Base-by-base conservation (phyloP, 1,140 invertebrate species). In the Drosophila repleta region DNA sequence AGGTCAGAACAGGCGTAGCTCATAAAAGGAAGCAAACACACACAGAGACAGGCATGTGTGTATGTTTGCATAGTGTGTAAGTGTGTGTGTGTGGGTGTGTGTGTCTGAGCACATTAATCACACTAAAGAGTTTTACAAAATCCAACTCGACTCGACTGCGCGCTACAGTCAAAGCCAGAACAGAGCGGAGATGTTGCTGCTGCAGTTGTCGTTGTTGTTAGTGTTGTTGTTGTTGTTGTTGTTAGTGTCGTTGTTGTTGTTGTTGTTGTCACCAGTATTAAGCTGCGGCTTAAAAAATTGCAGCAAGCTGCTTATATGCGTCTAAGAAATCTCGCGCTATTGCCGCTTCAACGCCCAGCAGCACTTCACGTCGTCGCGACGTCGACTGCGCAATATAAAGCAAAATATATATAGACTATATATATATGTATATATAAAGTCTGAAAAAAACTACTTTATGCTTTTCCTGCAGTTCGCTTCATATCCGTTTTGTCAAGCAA, bases 101-200 rank as follows among this genome's bases (percentile, higher is more conserved):
- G 76, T 43, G 67, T 71, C 60, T 64, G 61, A 55, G 75, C 83
- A 87, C 83, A 87, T 87, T 87, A 87, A 87, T 87, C 83, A 87
- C 83, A 82, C 83, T 87, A 88, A 87, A 87, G 83, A 83, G 83
- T 83, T 87, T 53, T 88, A 88, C 83, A 88, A 87, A 87, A 87
- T 88, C 79, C 82, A 87, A 76, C 82, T 69, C 70, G 53, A 75
- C 81, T 79, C 48, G 45, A 29, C 41, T 52, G 32, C 32, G 32
- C 32, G 58, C 46, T 15, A 58, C 29, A 73, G 55, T 62, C 53
- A 75, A 60, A 62, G 51, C 48, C 45, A 11, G 18, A 46, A 43
- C 45, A 32, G 55, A 51, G 32, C 24, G 26, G 15, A 18, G 17
- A 10, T 41, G 45, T 49, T 35, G 60, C 26, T 57, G 48, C 46